Evolutionary conservation across 2,888 invertebrate genomes (phyloP), one percentile per base, ranked within the genome.

Genomic region (Amphipoea oculea): DNA sequence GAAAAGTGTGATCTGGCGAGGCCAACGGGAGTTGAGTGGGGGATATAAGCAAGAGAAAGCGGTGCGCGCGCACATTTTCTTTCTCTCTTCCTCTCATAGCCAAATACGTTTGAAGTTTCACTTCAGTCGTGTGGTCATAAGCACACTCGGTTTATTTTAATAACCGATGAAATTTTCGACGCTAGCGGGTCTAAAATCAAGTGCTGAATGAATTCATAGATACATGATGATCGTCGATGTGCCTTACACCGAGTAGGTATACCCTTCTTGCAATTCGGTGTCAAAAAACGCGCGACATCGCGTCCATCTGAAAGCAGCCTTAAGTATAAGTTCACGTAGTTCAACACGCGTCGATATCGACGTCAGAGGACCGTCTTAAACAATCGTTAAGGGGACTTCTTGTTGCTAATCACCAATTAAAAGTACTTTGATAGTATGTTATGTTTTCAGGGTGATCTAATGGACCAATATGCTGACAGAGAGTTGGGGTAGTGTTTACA

Each of bases 391-490:
- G 67, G 48, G 51, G 74, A 77, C 72, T 84, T 85, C 69, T 75
- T 82, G 75, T 82, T 82, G 42, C 74, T 85, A 85, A 85, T 85
- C 79, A 72, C 86, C 86, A 79, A 85, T 86, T 79, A 82, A 72
- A 82, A 79, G 68, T 85, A 76, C 60, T 76, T 72, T 65, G 54
- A 68, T 82, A 67, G 42, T 74, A 74, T 40, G 60, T 67, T 67
- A 51, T 42, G 51, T 48, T 66, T 65, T 51, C 57, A 65, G 57
- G n/a, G 67, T 75, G 54, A 81, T 54, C 17, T 63, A 81, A 54
- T 62, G 68, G 45, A 62, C 79, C 36, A 68, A 54, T 73, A 54
- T n/a, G 48, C 23, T 45, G 29, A 51, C 9, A n/a, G 62, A 78
- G 17, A 48, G 23, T 57, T 5, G 23, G 54, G 42, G 45, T 36